Conservation (phyloP, 2,797 vertebrate genomes). For the Takifugu ocellatus region DNA sequence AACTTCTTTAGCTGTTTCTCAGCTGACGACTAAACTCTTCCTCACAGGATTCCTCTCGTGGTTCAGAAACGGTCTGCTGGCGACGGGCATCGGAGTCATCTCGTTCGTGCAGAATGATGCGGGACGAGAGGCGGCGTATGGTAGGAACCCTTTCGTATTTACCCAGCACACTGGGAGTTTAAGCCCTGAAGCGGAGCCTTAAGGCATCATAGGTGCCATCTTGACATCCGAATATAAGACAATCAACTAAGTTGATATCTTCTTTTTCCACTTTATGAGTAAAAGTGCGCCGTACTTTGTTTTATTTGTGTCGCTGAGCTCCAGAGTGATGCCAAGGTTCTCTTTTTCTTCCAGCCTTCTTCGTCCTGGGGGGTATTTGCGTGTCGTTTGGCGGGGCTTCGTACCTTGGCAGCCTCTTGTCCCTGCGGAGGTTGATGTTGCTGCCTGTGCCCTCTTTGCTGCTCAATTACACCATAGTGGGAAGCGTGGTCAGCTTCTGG, state of each 20-base stretch:
- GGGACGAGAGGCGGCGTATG: slow-evolving; percentile 85
- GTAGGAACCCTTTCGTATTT: slow-evolving; percentile 53
- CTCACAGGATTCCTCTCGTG: slow-evolving; percentile 85
- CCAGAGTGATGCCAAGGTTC: too few species aligned
- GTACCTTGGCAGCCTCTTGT: slow-evolving; percentile 79
- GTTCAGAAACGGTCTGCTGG: slow-evolving; percentile 89
- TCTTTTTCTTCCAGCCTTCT: slow-evolving; percentile 77
- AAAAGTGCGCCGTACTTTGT: too few species aligned
- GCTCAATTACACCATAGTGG: slow-evolving; percentile 71
- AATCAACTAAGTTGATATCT: too few species aligned
- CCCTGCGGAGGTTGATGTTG: slow-evolving; percentile 83
- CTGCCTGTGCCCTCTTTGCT: slow-evolving; percentile 78
- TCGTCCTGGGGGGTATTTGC: slow-evolving; percentile 84
- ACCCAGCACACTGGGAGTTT: too few species aligned
- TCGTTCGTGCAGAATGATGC: slow-evolving; percentile 87
- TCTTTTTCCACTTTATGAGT: too few species aligned
- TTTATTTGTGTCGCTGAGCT: too few species aligned
- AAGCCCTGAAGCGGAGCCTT: too few species aligned
- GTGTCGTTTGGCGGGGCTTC: slow-evolving; percentile 81
- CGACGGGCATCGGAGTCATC: slow-evolving; percentile 85
- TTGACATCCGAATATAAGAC: too few species aligned
- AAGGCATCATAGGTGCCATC: too few species aligned
- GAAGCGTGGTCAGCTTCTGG: slow-evolving; percentile 82
- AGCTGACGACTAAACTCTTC: too few species aligned
- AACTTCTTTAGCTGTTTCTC: too few species aligned